Evolutionary conservation across 2,797 vertebrate species (phyloP).

Genomic region (Natrix natrix): DNA sequence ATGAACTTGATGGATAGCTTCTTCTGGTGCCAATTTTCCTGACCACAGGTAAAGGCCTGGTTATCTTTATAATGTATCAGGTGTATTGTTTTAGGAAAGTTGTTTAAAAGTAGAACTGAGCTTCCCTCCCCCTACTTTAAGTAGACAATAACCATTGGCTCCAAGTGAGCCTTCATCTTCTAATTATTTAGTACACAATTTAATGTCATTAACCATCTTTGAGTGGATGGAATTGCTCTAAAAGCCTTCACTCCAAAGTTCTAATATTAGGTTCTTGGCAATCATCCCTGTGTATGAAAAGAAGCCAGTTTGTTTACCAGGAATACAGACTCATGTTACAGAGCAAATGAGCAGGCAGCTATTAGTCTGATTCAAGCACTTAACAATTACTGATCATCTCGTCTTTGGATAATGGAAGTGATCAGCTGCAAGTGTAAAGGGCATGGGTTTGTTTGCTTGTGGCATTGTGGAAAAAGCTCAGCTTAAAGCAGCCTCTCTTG

Average conservation of each 20-base stretch:
- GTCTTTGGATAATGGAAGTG: conserved; percentile 73
- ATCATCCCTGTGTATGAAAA: conserved; percentile 70
- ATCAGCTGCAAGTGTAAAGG: conserved; percentile 69
- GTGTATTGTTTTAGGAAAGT: conserved; percentile 56
- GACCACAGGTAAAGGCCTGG: conserved; percentile 55
- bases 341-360: conserved; percentile 74
- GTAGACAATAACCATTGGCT: conserved; percentile 68
- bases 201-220: conserved; percentile 72
- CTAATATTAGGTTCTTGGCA: conserved; percentile 75
- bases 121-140: conserved; percentile 54
- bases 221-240: conserved; percentile 71
- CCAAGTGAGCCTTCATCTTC: conserved; percentile 66
- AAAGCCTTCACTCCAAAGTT: conserved; percentile 71
- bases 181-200: conserved; percentile 70
- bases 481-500: conserved; percentile 56
- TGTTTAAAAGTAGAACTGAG: conserved; percentile 62
- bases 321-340: conserved; percentile 78
- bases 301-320: conserved; percentile 78
- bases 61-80: conserved; percentile 62
- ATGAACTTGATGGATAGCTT: conserved; percentile 41
- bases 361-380: conserved; percentile 82
- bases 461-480: conserved; percentile 56
- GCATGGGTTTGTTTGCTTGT: conserved; percentile 61
- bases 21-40: conserved; percentile 16
- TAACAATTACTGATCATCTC: conserved; percentile 75